A percentile compares a stretch with the other conserved stretches of the same genome.
Conservation (phyloP, 2,888 invertebrate genomes). For the Lycia hirtaria region DNA sequence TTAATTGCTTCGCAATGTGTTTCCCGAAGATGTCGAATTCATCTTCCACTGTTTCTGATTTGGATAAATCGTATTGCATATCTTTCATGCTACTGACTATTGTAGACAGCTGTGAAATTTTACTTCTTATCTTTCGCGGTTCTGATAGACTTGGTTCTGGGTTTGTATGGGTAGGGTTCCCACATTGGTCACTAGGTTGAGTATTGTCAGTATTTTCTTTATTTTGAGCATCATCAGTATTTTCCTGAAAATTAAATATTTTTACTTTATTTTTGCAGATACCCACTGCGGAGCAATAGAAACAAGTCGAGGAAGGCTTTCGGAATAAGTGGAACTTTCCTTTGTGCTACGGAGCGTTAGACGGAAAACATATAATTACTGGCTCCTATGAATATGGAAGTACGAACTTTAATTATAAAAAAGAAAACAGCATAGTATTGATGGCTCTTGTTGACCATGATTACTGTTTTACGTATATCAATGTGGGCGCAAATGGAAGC, state of each 20-base stretch:
- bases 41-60: conserved; percentile 32
- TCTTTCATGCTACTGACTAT: background rate
- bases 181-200: too few species aligned
- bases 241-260: too few species aligned
- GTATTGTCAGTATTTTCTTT: too few species aligned
- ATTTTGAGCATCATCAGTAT: too few species aligned
- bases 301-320: too few species aligned
- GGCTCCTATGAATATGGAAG: background rate
- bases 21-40: conserved; percentile 33
- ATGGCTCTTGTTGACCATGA: conserved; percentile 3
- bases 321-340: too few species aligned
- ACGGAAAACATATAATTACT: too few species aligned
- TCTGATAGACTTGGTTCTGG: too few species aligned
- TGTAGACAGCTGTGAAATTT: conserved; percentile 28
- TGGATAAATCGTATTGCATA: conserved; percentile 31
- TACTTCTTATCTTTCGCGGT: conserved; percentile 27
- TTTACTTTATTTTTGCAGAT: too few species aligned
- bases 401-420: conserved; percentile 6
- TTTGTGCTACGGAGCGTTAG: too few species aligned
- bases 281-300: too few species aligned
- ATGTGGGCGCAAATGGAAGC: conserved; percentile 37
- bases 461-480: conserved; percentile 35
- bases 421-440: conserved; percentile 2
- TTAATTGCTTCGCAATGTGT: conserved; percentile 34
- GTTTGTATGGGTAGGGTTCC: too few species aligned